Conservation (phyloP, 1,140 invertebrate species). For the Meloidogyne floridensis region DNA sequence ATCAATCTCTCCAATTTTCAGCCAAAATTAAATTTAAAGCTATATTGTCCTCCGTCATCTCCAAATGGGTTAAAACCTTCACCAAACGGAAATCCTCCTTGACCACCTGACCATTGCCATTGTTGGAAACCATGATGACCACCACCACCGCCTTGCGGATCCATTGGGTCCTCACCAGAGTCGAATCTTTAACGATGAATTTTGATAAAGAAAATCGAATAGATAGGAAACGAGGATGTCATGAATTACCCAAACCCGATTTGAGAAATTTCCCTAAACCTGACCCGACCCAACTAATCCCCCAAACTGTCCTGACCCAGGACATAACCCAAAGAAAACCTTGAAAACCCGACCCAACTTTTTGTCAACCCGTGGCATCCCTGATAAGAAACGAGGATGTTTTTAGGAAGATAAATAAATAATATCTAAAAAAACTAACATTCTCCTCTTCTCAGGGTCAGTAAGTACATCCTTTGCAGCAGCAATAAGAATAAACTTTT, state of each 20-base stretch:
- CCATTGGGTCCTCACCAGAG: conserved; percentile 90
- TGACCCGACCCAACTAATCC: too few species aligned
- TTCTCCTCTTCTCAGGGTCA: conserved; percentile 70
- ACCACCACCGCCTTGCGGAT: conserved; percentile 78
- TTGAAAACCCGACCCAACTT: too few species aligned
- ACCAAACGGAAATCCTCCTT: conserved; percentile 78
- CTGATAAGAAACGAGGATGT: conserved; percentile 37
- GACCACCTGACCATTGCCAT: conserved; percentile 61
- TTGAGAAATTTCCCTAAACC: too few species aligned
- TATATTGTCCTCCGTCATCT: conserved; percentile 73
- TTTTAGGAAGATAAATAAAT: conserved; percentile 77
- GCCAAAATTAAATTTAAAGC: conserved; percentile 80
- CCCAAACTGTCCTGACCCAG: too few species aligned
- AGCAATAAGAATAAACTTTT: conserved; percentile 97
- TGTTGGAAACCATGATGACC: conserved; percentile 71
- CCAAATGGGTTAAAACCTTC: conserved; percentile 67
- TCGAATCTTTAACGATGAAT: conserved; percentile 77
- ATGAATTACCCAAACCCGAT: too few species aligned
- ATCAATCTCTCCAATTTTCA: not conserved
- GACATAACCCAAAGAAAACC: too few species aligned
- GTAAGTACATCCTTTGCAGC: conserved; percentile 93
- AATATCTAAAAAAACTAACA: conserved; percentile 32
- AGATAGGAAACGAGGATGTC: too few species aligned
- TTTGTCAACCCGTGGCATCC: too few species aligned
- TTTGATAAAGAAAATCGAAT: not conserved